Conservation (phyloP, 2,113 vertebrate species). For the Antennarius striatus region DNA sequence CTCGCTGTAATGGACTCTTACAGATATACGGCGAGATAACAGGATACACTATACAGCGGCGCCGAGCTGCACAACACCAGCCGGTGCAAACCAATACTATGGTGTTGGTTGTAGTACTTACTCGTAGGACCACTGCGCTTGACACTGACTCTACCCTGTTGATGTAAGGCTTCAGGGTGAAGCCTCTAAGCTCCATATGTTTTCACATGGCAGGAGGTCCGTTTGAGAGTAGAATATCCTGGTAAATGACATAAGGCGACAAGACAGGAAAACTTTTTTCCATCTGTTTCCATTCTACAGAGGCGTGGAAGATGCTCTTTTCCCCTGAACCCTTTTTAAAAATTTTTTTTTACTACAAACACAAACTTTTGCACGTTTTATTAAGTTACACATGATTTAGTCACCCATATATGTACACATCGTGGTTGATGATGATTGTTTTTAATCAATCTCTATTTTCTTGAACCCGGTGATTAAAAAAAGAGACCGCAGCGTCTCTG, state of each 20-base stretch:
- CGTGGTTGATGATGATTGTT: too few relatives aligned
- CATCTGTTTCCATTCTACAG: too few relatives aligned
- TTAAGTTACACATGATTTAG: too few relatives aligned
- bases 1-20: constrained; percentile 74
- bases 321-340: background rate
- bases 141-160: constrained; percentile 17
- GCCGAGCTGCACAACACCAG: constrained; percentile 41
- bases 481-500: background rate
- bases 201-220: background rate
- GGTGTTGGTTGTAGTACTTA: constrained; percentile 57
- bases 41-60: constrained; percentile 68
- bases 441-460: too few relatives aligned
- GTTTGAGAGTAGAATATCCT: background rate
- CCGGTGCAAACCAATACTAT: constrained; percentile 67
- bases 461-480: background rate
- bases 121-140: constrained; percentile 60
- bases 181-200: constrained; percentile 17
- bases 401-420: too few relatives aligned
- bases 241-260: constrained; percentile 6
- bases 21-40: constrained; percentile 71
- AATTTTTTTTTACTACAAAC: too few relatives aligned
- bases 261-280: constrained; percentile 8
- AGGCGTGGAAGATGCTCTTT: too few relatives aligned
- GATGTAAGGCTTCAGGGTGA: constrained; percentile 6
- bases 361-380: too few relatives aligned